These are phyloP conservation scores for Chrosomus eos DNA, from an alignment of 2,797 vertebrate genomes.

Conservation along the genomic window DNA sequence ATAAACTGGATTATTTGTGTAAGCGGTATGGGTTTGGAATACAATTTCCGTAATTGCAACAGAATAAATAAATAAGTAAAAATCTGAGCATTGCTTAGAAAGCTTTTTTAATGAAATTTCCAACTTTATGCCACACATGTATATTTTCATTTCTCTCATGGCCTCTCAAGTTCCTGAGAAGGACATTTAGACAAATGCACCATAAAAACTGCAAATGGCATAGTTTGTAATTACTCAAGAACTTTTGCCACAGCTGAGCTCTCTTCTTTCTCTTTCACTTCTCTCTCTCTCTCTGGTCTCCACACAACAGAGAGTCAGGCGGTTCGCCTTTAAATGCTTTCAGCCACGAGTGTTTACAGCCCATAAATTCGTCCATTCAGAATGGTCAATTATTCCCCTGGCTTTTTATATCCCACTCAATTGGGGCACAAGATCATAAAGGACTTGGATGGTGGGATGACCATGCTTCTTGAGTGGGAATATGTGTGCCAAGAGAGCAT, in stretches of 20 bases:
- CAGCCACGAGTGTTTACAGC: conserved; percentile 61
- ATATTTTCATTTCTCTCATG: conserved; percentile 14
- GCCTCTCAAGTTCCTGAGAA: background rate
- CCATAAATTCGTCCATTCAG: conserved; percentile 54
- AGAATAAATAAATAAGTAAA: background rate
- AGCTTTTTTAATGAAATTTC: background rate
- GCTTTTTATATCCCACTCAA: conserved; percentile 45
- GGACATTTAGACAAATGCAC: conserved; percentile 16
- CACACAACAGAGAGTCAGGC: conserved; percentile 42
- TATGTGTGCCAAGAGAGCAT: conserved; percentile 30
- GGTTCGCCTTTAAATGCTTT: conserved; percentile 52
- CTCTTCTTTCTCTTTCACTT: background rate
- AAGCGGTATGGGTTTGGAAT: background rate
- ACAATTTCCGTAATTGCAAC: conserved; percentile 12
- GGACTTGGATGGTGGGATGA: conserved; percentile 10
- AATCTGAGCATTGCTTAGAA: conserved; percentile 1
- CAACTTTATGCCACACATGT: background rate
- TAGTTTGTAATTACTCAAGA: conserved; percentile 38
- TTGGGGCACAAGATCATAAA: conserved; percentile 39
- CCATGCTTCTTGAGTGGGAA: conserved; percentile 30
- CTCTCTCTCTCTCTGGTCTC: conserved; percentile 12
- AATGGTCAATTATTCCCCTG: conserved; percentile 62
- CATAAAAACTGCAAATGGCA: conserved; percentile 30
- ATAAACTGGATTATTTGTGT: no score
- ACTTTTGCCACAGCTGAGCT: conserved; percentile 30